Evolutionary conservation across 92 coral and sea anemone genomes (phyloP), one percentile per base, ranked within the genome.

Genomic region (Meandrina meandrites): DNA sequence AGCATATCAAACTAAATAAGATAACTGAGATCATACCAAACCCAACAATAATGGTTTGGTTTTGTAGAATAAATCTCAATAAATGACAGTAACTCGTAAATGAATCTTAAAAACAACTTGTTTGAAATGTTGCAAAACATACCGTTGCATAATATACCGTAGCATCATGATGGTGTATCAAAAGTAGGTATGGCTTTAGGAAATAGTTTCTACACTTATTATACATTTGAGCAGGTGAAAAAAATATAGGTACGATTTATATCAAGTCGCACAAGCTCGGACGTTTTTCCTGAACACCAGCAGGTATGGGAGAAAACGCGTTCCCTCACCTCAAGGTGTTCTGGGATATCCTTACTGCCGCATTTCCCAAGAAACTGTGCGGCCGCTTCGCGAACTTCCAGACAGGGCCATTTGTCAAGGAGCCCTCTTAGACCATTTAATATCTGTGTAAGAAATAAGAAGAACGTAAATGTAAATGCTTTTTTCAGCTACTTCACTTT

Each of bases 311-410:
- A 45, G 5, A 45, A 45, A 45, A 45, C 48, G 8, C 53, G 3
- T 30, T 37, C 17, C 22, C 42, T 22, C 79, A 94, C 98, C 98
- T 94, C 91, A 27, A 86, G 57, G 51, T 81, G 79, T 57, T 88
- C 75, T 21, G 92, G 86, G 58, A 94, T 91, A 54, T 92, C 94
- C 57, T 86, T 86, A 71, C 85, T 80, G 5, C 98, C 98, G 53
- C 98, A 94, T 15, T 81, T 90, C 45, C 98, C 91, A 74, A 94
- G 92, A 70, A 94, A 89, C 84, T 92, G 88, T 51, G 95, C 91
- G 66, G 90, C 85, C 24, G 89, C 85, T 28, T 79, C 71, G 42
- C 90, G 90, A 62, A 82, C 34, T 36, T 82, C 87, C 34, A 81
- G 28, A 27, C 32, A 22, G 15, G 81, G 87, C 35, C 71, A 28